Base-by-base conservation (phyloP, 30 jellyfish, hydroid and myxozoan species). In the Morbakka virulenta region DNA sequence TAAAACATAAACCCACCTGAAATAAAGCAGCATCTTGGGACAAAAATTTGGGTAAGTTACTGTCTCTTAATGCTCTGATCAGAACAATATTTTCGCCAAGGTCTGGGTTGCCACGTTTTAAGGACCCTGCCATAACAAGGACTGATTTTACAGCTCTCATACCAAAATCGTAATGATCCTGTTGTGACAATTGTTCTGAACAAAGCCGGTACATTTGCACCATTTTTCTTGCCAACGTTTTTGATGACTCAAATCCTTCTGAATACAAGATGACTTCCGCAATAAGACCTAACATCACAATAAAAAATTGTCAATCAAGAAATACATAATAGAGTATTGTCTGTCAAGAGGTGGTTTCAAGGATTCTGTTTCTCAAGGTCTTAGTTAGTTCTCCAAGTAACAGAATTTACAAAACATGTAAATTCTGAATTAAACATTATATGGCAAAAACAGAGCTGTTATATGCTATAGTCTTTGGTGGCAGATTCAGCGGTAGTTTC, bases 91-190 rank as follows among this genome's bases (percentile, higher is more conserved):
- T 89, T 49, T 92, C 99, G 29, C 91, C 80, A 57, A 92, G 53
- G 25, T 80, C 64, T 41, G 99, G 99, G 73, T 92, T 80, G 62
- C 85, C 87, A 33, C 99, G 81, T 72, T 92, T 92, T 80, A 92
- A 62, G 28, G 99, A 95, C 49, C 99, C 99, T n/a, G 99, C 99
- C 99, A 92, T 92, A 1, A 92, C 99, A 53, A 92, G 79, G 35
- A 92, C 99, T 32, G 99, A 92, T 49, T 92, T 92, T 52, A 92
- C 99, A 33, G 99, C 99, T 67, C 99, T 87, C 99, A 92, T 92
- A 64, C 99, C 99, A 86, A 92, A 92, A 69, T 92, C 99, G 63
- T 92, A 92, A 86, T 92, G 99, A 52, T 85, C 99, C 81, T 92
- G 99, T 41, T 92, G 99, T n/a, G 99, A 92, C 20, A 92, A 79